Percentiles rank a stretch among this genome's conserved stretches.
phyloP scores from a whole-genome alignment of 2,888 invertebrate species.

The Macrophya annulata region DNA sequence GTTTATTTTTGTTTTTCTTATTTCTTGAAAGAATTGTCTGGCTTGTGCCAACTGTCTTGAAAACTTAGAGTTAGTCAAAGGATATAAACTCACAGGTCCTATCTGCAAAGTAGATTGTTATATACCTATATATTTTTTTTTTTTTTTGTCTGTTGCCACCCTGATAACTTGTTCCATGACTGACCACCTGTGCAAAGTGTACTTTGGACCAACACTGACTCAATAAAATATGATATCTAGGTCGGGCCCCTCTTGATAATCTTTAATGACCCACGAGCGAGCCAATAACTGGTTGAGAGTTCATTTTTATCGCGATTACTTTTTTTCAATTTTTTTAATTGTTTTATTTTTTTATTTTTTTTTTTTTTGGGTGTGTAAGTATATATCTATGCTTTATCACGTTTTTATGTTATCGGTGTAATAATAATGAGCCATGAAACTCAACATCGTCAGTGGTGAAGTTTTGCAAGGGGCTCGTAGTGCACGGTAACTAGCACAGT shows the following conservation, averaged over 20 bases:
- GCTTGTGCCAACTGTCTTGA: not conserved
- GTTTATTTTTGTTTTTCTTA: not conserved
- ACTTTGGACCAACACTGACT: not conserved
- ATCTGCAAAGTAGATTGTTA: not conserved
- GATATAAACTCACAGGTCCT: not conserved
- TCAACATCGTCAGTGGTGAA: not conserved
- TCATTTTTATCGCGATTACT: conserved; percentile 13
- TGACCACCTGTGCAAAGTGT: not conserved
- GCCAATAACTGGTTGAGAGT: not conserved
- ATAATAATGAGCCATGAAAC: not conserved
- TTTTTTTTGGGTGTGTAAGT: conserved; percentile 21
- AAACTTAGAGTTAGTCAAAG: not conserved
- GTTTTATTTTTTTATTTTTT: too few relatives aligned
- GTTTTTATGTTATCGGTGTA: conserved; percentile 6
- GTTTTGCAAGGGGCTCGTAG: conserved; percentile 21
- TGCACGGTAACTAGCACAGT: not conserved
- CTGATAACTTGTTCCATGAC: not conserved
- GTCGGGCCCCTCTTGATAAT: conserved; percentile 27
- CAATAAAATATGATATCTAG: not conserved
- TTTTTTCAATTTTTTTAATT: not conserved
- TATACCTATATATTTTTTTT: not conserved
- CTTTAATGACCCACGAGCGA: not conserved
- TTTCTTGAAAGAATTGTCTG: not conserved
- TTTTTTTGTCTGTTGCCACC: not conserved
- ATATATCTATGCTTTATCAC: not conserved